Conservation (phyloP, 2,113 vertebrate species). For the Petaurus breviceps region DNA sequence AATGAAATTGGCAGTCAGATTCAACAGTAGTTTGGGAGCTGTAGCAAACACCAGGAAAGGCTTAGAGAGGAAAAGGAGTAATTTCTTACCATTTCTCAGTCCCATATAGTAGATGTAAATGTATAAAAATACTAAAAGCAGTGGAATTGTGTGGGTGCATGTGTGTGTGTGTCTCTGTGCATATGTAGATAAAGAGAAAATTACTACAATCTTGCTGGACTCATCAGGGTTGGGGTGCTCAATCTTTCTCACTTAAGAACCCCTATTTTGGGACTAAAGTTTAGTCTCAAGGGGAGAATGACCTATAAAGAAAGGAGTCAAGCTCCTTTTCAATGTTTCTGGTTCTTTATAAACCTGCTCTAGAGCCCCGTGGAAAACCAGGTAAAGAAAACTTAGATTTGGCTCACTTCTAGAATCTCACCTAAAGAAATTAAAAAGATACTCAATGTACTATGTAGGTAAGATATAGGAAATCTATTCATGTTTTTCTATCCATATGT, state of each 20-base stretch:
- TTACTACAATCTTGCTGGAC: background rate
- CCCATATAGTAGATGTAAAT: background rate
- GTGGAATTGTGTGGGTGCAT: background rate
- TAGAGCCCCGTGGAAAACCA: background rate
- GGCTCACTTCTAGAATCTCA: background rate
- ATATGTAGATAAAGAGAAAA: background rate
- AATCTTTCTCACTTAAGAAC: background rate
- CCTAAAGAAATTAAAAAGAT: background rate
- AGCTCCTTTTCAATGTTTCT: background rate
- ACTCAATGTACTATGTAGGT: background rate
- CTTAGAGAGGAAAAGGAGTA: conserved; percentile 26
- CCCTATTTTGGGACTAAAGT: background rate
- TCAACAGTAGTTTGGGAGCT: conserved; percentile 7
- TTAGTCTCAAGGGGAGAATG: background rate
- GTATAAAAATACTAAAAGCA: background rate
- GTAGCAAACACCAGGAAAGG: conserved; percentile 1
- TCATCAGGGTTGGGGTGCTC: background rate
- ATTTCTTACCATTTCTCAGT: conserved; percentile 1
- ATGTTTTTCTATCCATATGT: background rate
- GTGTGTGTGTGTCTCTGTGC: background rate
- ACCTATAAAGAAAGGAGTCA: background rate
- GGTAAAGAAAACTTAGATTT: background rate
- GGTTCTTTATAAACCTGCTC: background rate
- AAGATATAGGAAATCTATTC: background rate
- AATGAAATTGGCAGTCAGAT: conserved; percentile 31